These are phyloP conservation scores for Brachionichthys hirsutus DNA, from an alignment of 2,113 vertebrate species.

Conservation along the genomic window DNA sequence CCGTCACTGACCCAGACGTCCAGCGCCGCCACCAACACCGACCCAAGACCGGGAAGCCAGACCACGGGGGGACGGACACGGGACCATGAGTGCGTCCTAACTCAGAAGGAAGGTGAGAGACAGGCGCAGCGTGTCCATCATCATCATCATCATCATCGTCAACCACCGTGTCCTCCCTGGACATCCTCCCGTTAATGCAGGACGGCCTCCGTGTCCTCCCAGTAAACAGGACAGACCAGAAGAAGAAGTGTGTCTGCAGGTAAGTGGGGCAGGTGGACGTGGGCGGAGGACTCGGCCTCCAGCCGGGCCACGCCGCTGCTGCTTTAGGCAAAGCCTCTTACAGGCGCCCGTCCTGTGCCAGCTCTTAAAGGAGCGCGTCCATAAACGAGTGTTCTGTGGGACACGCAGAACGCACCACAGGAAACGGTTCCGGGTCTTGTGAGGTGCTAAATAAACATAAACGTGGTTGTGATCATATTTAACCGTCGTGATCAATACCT, in stretches of 20 bases:
- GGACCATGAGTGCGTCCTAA: not conserved
- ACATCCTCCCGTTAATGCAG: too few species aligned
- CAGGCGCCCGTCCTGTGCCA: constrained; percentile 39
- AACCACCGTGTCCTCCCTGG: too few species aligned
- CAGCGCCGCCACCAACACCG: constrained; percentile 6
- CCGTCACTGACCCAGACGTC: constrained; percentile 40
- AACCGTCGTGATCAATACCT: too few species aligned
- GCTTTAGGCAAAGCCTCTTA: constrained; percentile 80
- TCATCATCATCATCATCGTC: too few species aligned
- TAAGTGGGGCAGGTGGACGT: constrained; percentile 44
- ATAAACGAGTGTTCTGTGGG: too few species aligned
- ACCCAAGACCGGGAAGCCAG: not conserved
- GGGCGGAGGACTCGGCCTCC: constrained; percentile 51
- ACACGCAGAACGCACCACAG: too few species aligned
- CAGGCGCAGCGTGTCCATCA: too few species aligned
- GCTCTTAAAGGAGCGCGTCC: constrained; percentile 48
- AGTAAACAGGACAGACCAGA: not conserved
- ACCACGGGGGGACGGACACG: not conserved
- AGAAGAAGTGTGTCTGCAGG: constrained; percentile 43
- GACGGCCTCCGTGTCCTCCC: too few species aligned
- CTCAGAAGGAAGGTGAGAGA: not conserved
- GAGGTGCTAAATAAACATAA: too few species aligned
- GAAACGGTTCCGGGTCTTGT: too few species aligned
- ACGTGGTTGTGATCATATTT: too few species aligned
- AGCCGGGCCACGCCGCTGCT: constrained; percentile 43